Evolutionary conservation across 2,113 vertebrate genomes (phyloP), one percentile per base, ranked within the genome.

Genomic region (Oxygymnocypris stewartii): DNA sequence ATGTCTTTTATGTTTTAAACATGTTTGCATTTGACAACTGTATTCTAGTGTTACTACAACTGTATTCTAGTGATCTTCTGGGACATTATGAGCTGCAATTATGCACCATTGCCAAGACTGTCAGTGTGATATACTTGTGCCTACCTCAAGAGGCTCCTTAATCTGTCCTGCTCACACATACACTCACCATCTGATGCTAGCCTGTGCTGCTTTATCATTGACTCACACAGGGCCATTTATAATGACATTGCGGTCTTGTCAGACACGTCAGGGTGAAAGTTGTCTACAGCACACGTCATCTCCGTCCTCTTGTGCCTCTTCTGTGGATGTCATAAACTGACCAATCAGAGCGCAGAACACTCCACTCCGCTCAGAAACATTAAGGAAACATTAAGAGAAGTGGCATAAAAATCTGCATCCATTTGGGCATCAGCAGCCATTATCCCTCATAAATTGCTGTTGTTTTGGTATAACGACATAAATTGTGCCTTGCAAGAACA

Each of bases 11-110:
- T 79, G 78, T 79, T 69, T 82, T 31, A 69, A 82, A 82, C 87
- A 18, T 88, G 25, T 90, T 71, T 84, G 79, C 77, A 49, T 89
- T 87, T 89, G 87, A 91, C 91, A 89, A 86, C 20, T 75, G 73
- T 31, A 31, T 31, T 57, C 28, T 65, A 49, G 79, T 67, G 79
- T 83, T 74, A 83, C 79, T n/a, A 91, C 91, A 89, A 86, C 20
- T 75, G 73, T 31, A 31, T 31, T 57, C 28, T 65, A 57, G 7
- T 77, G 76, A 23, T 85, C 78, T 87, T 79, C 79, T 87, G 79
- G 81, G 86, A 89, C 81, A 87, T 89, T 82, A 82, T 67, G 47
- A 89, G 74, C 86, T 87, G 80, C 73, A 87, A 85, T 89, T 85
- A 79, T 78, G 83, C 61, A 73, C 78, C 78, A 63, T 51, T 25